A percentile compares a stretch with the other conserved stretches of the same genome.
phyloP scores from a whole-genome alignment of 2,888 invertebrate genomes.

The Hololepta plana region DNA sequence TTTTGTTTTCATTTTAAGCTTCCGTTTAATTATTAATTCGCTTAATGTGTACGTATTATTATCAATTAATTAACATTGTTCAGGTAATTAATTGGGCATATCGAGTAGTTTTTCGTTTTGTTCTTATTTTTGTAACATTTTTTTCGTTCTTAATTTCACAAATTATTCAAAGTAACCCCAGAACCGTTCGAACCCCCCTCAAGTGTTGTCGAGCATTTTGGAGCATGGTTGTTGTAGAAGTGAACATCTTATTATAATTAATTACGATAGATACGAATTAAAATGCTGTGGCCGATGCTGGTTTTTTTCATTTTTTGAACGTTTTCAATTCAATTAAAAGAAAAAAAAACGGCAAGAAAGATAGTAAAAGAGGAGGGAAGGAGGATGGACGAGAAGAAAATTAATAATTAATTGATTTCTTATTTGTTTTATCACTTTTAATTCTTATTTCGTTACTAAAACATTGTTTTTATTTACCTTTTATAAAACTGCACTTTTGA shows the following conservation, averaged over 20 bases:
- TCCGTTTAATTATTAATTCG: no score
- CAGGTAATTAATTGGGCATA: no score
- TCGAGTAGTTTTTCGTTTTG: constrained; percentile 3
- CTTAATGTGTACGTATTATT: no score
- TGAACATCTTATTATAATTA: no score
- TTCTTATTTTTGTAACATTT: constrained; percentile 4
- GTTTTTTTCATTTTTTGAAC: constrained; percentile 8
- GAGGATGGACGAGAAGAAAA: constrained; percentile 21
- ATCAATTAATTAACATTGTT: no score
- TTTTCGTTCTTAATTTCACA: no score
- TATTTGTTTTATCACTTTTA: constrained; percentile 1
- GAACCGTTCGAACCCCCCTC: no score
- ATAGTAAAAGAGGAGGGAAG: constrained; percentile 23
- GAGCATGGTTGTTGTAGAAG: constrained; percentile 25
- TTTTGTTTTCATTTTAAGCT: constrained; percentile 4
- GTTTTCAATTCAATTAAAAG: constrained; percentile 8
- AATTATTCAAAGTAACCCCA: no score
- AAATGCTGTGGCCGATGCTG: constrained; percentile 26
- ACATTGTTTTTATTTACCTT: constrained; percentile 1
- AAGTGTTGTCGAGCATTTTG: constrained; percentile 24
- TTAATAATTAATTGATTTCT: constrained; percentile 3
- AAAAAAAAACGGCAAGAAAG: constrained; percentile 5
- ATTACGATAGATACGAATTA: no score
- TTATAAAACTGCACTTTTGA: background rate
- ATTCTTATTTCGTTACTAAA: background rate